phyloP scores from a whole-genome alignment of 2,797 vertebrate species.

The Coranthus polyacanthus region DNA sequence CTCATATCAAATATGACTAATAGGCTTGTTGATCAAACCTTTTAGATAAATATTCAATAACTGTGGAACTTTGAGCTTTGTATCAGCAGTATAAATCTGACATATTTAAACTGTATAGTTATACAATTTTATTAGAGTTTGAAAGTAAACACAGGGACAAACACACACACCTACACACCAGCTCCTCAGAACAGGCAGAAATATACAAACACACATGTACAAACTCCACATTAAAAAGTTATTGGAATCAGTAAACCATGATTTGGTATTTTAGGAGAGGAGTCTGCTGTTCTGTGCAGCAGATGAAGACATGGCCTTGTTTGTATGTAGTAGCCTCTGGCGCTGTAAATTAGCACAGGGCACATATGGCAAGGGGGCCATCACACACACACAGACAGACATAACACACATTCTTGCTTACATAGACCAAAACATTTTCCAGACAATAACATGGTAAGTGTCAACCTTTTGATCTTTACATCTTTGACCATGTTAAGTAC shows the following conservation, averaged over 20 bases:
- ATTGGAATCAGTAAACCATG: slow-evolving; percentile 37
- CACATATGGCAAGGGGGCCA: slow-evolving; percentile 71
- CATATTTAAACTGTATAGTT: background rate
- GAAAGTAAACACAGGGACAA: slow-evolving; percentile 13
- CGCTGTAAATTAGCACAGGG: slow-evolving; percentile 78
- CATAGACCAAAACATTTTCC: slow-evolving; percentile 52
- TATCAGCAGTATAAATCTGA: slow-evolving; percentile 46
- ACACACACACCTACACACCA: background rate
- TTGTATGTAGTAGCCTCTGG: slow-evolving; percentile 76
- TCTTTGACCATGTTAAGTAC: slow-evolving; percentile 17
- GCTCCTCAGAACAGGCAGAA: slow-evolving; percentile 6
- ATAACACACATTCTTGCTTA: slow-evolving; percentile 59
- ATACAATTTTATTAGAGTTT: slow-evolving; percentile 23
- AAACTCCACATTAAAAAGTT: slow-evolving; percentile 38
- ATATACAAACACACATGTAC: slow-evolving; percentile 18
- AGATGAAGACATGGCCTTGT: slow-evolving; percentile 78
- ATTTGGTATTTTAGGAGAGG: slow-evolving; percentile 30
- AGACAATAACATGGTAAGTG: slow-evolving; percentile 54
- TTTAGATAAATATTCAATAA: slow-evolving; percentile 31
- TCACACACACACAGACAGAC: slow-evolving; percentile 53
- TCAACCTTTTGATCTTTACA: slow-evolving; percentile 39
- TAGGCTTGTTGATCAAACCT: slow-evolving; percentile 5
- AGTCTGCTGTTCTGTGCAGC: slow-evolving; percentile 69
- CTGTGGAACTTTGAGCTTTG: slow-evolving; percentile 55
- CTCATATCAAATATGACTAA: slow-evolving; percentile 27